A percentile compares a stretch with the other conserved stretches of the same genome.
These are phyloP conservation scores for Sipha maydis DNA, from an alignment of 2,888 invertebrate species.

Conservation along the genomic window DNA sequence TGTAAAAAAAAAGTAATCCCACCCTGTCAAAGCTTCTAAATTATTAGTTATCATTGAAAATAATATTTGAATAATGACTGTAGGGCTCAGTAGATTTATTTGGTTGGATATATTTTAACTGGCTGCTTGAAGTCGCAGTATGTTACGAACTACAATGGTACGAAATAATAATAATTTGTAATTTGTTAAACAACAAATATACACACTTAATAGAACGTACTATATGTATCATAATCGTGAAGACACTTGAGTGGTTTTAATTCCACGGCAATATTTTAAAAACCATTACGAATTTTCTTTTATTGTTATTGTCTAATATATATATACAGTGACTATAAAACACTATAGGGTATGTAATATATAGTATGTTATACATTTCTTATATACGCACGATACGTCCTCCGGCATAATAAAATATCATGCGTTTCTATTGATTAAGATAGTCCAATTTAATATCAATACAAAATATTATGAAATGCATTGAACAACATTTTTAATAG, in stretches of 20 bases:
- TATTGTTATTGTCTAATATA: constrained; percentile 2
- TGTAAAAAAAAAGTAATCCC: too few species aligned
- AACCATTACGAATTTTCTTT: not conserved
- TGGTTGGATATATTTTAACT: too few species aligned
- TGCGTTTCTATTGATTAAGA: not conserved
- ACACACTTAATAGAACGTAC: too few species aligned
- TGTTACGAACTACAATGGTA: too few species aligned
- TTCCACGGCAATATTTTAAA: not conserved
- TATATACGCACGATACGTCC: not conserved
- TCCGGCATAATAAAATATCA: not conserved
- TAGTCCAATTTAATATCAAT: constrained; percentile 14
- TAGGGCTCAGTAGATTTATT: too few species aligned
- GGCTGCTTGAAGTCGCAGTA: too few species aligned
- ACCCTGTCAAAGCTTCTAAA: too few species aligned
- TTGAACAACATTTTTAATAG: not conserved
- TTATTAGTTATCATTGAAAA: too few species aligned
- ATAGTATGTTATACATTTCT: not conserved
- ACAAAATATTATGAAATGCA: not conserved
- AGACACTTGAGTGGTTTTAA: not conserved
- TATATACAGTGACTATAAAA: not conserved
- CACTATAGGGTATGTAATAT: too few species aligned
- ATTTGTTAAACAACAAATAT: too few species aligned
- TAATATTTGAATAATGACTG: too few species aligned
- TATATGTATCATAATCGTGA: not conserved
- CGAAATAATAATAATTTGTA: too few species aligned